A percentile compares a stretch with the other conserved stretches of the same genome.
Evolutionary conservation across 2,797 vertebrate species (phyloP).

Genomic region (Cirrhinus molitorella): DNA sequence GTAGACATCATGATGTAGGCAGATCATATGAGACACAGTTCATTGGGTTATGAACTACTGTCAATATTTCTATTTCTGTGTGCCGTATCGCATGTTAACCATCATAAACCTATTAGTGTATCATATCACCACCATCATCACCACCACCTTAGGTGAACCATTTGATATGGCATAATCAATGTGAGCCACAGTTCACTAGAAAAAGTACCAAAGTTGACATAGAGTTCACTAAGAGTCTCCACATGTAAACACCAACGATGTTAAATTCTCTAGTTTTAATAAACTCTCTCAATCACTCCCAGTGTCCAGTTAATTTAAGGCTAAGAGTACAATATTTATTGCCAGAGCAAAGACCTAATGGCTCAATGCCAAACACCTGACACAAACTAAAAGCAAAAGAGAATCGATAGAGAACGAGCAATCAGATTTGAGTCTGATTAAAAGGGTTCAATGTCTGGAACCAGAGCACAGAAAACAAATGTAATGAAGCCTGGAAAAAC

Average conservation of each 20-base stretch:
- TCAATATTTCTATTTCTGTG: neutral
- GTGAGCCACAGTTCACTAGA: neutral
- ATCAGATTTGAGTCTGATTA: conserved; percentile 41
- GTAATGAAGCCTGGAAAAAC: neutral
- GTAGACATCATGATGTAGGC: conserved; percentile 12
- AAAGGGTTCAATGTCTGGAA: conserved; percentile 8
- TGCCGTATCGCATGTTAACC: neutral
- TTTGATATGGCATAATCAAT: neutral
- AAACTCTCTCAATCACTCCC: neutral
- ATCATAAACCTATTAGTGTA: neutral
- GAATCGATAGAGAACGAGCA: conserved; percentile 19
- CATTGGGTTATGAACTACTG: neutral
- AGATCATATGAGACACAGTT: neutral
- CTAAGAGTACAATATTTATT: neutral
- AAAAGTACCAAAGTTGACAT: neutral
- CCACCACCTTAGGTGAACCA: conserved; percentile 16
- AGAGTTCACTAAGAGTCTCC: neutral
- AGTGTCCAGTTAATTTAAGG: neutral
- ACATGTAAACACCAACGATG: neutral
- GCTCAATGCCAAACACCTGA: conserved; percentile 40
- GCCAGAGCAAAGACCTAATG: conserved; percentile 17
- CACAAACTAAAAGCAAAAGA: conserved; percentile 13
- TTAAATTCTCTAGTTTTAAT: neutral
- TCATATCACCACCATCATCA: neutral
- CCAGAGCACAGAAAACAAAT: neutral